These are phyloP conservation scores for Nibea albiflora DNA, from an alignment of 2,113 vertebrate species.

Conservation along the genomic window DNA sequence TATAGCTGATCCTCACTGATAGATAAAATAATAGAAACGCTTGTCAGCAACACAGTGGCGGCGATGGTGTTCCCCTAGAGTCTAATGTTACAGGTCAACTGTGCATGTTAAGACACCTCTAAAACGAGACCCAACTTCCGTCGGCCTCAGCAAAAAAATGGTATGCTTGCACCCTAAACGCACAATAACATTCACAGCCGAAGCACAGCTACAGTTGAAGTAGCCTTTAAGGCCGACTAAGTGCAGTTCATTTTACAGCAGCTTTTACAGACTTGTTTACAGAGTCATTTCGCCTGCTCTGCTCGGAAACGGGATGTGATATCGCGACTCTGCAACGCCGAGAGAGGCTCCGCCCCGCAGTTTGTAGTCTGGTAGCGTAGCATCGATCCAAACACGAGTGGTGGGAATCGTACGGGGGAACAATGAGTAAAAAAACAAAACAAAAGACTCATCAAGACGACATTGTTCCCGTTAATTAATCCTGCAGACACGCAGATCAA, in stretches of 20 bases:
- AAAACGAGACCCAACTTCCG: background rate
- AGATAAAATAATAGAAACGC: background rate
- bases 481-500: background rate
- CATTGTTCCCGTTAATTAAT: constrained; percentile 9
- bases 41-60: no score
- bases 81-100: background rate
- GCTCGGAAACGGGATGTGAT: no score
- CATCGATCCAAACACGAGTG: background rate
- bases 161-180: background rate
- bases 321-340: background rate
- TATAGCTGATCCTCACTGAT: no score
- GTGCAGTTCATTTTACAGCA: no score
- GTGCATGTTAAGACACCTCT: background rate
- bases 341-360: background rate
- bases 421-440: background rate
- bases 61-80: background rate
- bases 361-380: background rate
- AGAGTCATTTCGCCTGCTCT: no score
- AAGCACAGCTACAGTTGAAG: no score
- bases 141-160: background rate
- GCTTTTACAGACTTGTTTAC: no score
- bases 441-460: constrained; percentile 2
- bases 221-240: no score
- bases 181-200: background rate
- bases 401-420: background rate